Conservation (phyloP, 2,888 invertebrate genomes). For the Acronicta aceris region DNA sequence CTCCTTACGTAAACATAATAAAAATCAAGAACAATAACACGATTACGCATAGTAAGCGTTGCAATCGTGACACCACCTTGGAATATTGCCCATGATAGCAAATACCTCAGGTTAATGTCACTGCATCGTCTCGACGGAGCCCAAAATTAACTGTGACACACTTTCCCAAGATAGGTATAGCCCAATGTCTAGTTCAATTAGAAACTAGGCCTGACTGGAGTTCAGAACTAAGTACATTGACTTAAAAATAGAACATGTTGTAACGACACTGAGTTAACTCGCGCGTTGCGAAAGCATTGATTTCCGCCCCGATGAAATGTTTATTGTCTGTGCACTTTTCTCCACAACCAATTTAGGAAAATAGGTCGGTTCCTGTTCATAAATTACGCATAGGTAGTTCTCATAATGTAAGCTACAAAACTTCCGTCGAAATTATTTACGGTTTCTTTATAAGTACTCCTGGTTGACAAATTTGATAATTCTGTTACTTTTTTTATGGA, state of each 20-base stretch:
- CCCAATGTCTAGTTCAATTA: conserved; percentile 84
- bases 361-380: conserved; percentile 44
- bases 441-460: no score
- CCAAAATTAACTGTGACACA: conserved; percentile 69
- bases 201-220: conserved; percentile 24
- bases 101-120: conserved; percentile 62
- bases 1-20: no score
- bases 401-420: conserved; percentile 9
- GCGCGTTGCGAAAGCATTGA: conserved; percentile 30
- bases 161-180: conserved; percentile 66
- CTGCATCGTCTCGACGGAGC: conserved; percentile 59
- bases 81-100: conserved; percentile 73
- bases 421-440: no score
- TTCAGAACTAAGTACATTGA: conserved; percentile 10
- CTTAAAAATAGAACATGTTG: conserved; percentile 38
- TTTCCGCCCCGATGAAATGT: conserved; percentile 58
- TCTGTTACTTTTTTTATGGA: no score
- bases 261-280: conserved; percentile 42
- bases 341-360: conserved; percentile 44
- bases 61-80: conserved; percentile 67
- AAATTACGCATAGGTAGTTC: conserved; percentile 22
- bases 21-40: conserved; percentile 42
- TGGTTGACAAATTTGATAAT: no score
- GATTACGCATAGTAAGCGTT: conserved; percentile 34
- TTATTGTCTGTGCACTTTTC: conserved; percentile 51